Evolutionary conservation across 2,797 vertebrate species (phyloP), one percentile per base, ranked within the genome.

Genomic region (Amniataba percoides): DNA sequence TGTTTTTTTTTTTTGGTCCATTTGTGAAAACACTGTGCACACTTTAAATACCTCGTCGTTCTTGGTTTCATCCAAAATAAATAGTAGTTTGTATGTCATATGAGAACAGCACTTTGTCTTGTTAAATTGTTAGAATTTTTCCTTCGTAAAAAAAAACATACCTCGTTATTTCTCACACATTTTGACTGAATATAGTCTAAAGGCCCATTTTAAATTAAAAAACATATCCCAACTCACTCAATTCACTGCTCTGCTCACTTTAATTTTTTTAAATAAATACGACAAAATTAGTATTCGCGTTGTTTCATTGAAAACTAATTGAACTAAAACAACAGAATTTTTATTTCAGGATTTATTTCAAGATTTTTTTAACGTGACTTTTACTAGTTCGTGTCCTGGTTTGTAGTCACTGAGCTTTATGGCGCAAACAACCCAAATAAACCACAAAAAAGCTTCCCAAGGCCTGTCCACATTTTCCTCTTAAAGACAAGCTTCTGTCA

Each of bases 1-100:
- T n/a, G n/a, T n/a, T n/a, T 31, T 31, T 31, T 27, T 36, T 36
- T 71, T 81, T 83, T 70, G 34, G 81, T 72, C 82, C 74, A 87
- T 92, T 90, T 93, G 89, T 94, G 85, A 85, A 85, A 73, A 83
- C 84, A 89, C 78, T 86, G 89, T 92, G 89, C 89, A 94, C 92
- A 87, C 82, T 77, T 79, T 62, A 87, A 92, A 94, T 95, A 95
- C 94, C 94, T 95, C 94, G 48, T 89, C 63, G 61, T 84, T 85
- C 59, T 52, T 84, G 67, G 76, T 84, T 83, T 82, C 56, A 80
- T 66, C 64, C 12, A 61, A 76, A 93, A 91, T 90, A 92, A 90
- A 93, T 39, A 82, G 80, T 90, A 87, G 87, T 93, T 92, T 92
- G 77, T 92, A 75, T 75, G 84, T 72, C 71, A 82, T 69, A 23